Evolutionary conservation across 2,113 vertebrate species (phyloP).

Genomic region (Pollimyrus isidori): DNA sequence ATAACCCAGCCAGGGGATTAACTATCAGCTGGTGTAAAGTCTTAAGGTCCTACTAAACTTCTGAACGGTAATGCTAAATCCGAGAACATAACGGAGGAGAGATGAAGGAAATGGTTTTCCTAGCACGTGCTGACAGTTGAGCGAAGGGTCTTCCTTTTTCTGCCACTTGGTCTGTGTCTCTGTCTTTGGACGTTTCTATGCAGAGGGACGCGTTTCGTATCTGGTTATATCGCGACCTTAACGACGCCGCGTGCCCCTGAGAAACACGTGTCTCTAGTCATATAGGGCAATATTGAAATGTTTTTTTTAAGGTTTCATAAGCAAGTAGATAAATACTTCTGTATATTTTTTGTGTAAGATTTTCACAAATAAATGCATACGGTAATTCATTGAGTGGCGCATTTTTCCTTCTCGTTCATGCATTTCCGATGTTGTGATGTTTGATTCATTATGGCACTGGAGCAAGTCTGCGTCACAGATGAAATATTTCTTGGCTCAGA

Average conservation of each 20-base stretch:
- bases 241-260: not conserved
- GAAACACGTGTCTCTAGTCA: not conserved
- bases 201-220: not conserved
- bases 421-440: not conserved
- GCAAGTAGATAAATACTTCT: not conserved
- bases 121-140: not conserved
- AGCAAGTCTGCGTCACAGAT: slow-evolving; percentile 53
- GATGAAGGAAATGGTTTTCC: not conserved
- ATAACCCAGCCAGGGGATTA: not conserved
- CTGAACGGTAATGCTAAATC: not conserved
- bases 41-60: not conserved
- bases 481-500: slow-evolving; percentile 52
- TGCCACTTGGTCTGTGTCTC: not conserved
- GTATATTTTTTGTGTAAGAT: not conserved
- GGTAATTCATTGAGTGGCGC: not conserved
- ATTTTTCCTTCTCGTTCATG: not conserved
- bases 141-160: not conserved
- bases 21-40: not conserved
- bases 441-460: slow-evolving; percentile 28
- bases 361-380: not conserved
- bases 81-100: not conserved
- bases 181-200: not conserved
- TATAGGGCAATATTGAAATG: not conserved
- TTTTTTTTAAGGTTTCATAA: not conserved
- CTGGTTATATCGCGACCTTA: slow-evolving; percentile 3